Evolutionary conservation across 1,140 invertebrate genomes (phyloP), one percentile per base, ranked within the genome.

Genomic region (Metopolophium dirhodum): DNA sequence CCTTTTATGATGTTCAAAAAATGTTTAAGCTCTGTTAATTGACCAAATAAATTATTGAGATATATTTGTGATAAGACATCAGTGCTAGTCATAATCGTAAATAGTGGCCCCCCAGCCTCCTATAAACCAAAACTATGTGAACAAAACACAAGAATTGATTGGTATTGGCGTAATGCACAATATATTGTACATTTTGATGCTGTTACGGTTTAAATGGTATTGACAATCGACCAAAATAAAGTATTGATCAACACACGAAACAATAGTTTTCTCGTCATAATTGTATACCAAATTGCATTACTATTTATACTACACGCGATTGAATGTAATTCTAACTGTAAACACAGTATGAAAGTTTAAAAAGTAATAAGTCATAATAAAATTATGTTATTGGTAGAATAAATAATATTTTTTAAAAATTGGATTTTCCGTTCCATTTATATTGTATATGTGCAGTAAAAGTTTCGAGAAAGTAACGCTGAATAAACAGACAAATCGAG

Each of bases 401-500:
- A 77, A 77, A 77, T 77, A 77, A 77, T 77, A 77, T 77, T 77
- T 30, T 68, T 68, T 37, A n/a, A 47, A 85, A 85, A 86, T 86
- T 47, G 23, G 26, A 86, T 86, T 86, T 86, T 86, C 85, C 41
- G 85, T 86, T 77, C 30, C 30, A n/a, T 77, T 77, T 86, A 86
- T 86, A 83, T 23, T 41, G 8, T 57, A 57, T 89, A 57, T 89
- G 2, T 37, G 6, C 23, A 54, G 88, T 89, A 89, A 89, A 89
- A 89, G 88, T 89, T 37, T 57, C 22, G 88, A 89, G 88, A 89
- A 89, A 89, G 88, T 89, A 89, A n/a, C 14, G 35, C 22, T 89
- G 51, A 89, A 89, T 89, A 89, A 89, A 89, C 88, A 57, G 30
- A 89, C 88, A 57, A 89, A 89, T 57, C 88, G 51, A 89, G 51